Conservation (phyloP, 1,140 invertebrate genomes). For the Protaetia brevitarsis region DNA sequence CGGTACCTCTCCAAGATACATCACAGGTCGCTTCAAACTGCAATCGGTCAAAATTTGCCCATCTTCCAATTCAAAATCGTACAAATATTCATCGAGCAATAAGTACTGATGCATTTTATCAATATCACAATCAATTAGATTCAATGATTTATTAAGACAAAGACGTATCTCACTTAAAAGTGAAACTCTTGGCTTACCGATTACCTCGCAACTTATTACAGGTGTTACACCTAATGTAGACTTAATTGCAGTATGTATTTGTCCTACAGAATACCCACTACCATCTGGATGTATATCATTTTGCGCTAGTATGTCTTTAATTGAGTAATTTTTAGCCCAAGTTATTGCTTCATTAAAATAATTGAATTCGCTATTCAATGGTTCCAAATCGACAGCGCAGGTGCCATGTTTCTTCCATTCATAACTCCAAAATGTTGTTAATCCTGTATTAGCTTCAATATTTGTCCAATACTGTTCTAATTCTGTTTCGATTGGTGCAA, state of each 20-base stretch:
- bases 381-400: constrained; percentile 63
- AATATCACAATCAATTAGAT: constrained; percentile 57
- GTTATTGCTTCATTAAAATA: constrained; percentile 69
- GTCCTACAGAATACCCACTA: constrained; percentile 54
- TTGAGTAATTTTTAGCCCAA: constrained; percentile 61
- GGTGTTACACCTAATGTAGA: constrained; percentile 57
- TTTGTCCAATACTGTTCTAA: constrained; percentile 71
- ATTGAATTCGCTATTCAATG: constrained; percentile 64
- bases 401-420: constrained; percentile 86
- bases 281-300: constrained; percentile 59
- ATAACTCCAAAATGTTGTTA: constrained; percentile 71
- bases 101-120: constrained; percentile 25
- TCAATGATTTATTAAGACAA: constrained; percentile 63
- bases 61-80: constrained; percentile 27
- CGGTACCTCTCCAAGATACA: constrained; percentile 52
- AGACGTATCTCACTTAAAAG: constrained; percentile 65
- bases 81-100: not conserved
- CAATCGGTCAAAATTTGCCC: constrained; percentile 57
- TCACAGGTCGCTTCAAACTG: constrained; percentile 52
- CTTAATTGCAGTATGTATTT: constrained; percentile 59
- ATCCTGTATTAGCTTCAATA: constrained; percentile 59
- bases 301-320: constrained; percentile 58
- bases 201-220: constrained; percentile 59
- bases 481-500: constrained; percentile 56
- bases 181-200: constrained; percentile 54